Percentiles rank a stretch among this genome's conserved stretches.
These are phyloP conservation scores for Trichonephila inaurata DNA, from an alignment of 1,140 invertebrate genomes.

Conservation along the genomic window DNA sequence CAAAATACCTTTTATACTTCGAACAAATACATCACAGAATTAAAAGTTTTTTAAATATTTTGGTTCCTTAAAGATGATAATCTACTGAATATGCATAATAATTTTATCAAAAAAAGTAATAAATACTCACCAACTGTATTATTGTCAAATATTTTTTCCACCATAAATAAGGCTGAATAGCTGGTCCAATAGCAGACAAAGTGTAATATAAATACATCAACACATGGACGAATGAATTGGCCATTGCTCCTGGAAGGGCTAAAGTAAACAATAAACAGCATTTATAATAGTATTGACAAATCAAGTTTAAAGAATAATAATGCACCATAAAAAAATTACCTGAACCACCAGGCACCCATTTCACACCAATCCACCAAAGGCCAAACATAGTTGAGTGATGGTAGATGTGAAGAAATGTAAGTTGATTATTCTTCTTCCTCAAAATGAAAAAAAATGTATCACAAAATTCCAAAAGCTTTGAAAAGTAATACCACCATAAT, in stretches of 20 bases:
- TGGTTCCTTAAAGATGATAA: too few relatives aligned
- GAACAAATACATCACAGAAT: too few relatives aligned
- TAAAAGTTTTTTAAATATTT: too few relatives aligned
- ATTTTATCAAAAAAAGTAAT: too few relatives aligned
- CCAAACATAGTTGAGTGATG: slow-evolving; percentile 96
- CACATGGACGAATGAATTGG: slow-evolving; percentile 86
- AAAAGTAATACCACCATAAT: slow-evolving; percentile 98
- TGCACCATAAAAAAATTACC: slow-evolving; percentile 83
- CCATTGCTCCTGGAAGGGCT: slow-evolving; percentile 93
- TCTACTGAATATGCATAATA: too few relatives aligned
- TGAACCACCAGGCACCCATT: slow-evolving; percentile 97
- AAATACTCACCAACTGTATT: slow-evolving; percentile 72
- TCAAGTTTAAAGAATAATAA: slow-evolving; percentile 44
- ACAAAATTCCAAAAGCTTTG: slow-evolving; percentile 95
- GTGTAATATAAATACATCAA: slow-evolving; percentile 82
- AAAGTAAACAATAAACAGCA: slow-evolving; percentile 79
- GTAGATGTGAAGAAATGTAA: slow-evolving; percentile 94
- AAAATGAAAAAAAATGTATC: slow-evolving; percentile 96
- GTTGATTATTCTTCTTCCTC: slow-evolving; percentile 91
- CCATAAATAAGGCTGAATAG: slow-evolving; percentile 81
- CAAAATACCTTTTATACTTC: too few relatives aligned
- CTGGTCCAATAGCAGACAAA: slow-evolving; percentile 80
- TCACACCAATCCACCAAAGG: slow-evolving; percentile 97
- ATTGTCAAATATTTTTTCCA: slow-evolving; percentile 82
- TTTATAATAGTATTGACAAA: not conserved